Evolutionary conservation across 2,113 vertebrate genomes (phyloP).

Genomic region (Corythornis vintsioides): DNA sequence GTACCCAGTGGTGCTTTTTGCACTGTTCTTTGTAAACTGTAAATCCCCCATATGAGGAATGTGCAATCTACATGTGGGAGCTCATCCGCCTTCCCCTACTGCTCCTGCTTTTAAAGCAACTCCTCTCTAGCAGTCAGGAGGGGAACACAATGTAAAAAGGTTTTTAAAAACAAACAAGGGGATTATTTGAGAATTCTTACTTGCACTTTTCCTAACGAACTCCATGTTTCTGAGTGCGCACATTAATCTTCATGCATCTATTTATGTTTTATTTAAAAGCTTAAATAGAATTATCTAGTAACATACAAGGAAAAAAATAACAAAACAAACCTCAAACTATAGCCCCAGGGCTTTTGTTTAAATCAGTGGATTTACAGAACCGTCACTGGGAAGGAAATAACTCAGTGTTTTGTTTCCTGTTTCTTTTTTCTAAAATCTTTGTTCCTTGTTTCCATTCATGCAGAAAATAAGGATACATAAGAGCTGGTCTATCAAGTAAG

Average conservation of each 20-base stretch:
- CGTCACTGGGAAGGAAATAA: background rate
- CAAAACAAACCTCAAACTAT: background rate
- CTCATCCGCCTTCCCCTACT: background rate
- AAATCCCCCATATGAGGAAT: background rate
- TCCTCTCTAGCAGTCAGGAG: background rate
- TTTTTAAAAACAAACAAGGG: background rate
- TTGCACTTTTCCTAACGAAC: background rate
- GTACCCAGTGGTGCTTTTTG: constrained; percentile 32
- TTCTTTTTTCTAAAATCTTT: background rate
- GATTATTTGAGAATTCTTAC: background rate
- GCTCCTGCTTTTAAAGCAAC: background rate
- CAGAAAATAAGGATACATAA: background rate
- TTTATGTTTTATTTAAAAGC: background rate
- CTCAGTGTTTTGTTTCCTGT: background rate
- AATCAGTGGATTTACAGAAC: background rate
- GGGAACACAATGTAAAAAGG: background rate
- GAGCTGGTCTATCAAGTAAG: background rate
- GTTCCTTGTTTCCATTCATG: background rate
- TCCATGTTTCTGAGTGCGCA: background rate
- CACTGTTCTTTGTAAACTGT: background rate
- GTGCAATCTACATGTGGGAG: background rate
- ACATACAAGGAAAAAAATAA: background rate
- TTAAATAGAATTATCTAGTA: background rate
- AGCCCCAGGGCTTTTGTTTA: background rate
- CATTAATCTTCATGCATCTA: background rate